Evolutionary conservation across 1,140 invertebrate species (phyloP), one percentile per base, ranked within the genome.

Genomic region (Propsilocerus akamusi): DNA sequence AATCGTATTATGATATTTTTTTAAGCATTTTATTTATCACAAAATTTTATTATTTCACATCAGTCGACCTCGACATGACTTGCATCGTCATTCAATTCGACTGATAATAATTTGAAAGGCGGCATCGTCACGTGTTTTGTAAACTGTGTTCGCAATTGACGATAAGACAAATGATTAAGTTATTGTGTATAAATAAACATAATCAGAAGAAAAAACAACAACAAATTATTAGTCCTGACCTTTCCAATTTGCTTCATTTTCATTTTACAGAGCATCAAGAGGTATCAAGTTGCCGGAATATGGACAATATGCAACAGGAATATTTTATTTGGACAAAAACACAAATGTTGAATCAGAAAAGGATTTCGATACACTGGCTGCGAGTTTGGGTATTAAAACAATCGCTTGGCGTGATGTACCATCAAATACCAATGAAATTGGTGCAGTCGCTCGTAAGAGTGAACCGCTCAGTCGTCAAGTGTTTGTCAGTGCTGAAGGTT

Each of bases 391-490:
- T 25, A 69, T 98, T 37, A 73, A 79, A 62, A 77, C 96, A 14
- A 61, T 97, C 32, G 84, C 82, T 59, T 97, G 94, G 93, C 78
- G 94, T 53, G 85, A 83, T 22, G 86, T 97, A 25, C 90, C 91
- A 25, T 86, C 84, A 6, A 81, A 94, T 66, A 83, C 80, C 60
- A 68, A 77, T 24, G 75, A 75, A 46, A 88, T 98, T 59, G 95
- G 95, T 63, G 61, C 78, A 54, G 90, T 97, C 56, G 95, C 95
- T 26, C 76, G 78, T 59, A 86, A 87, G 65, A 86, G 83, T 56
- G 96, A 99, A 70, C 96, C 96, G 10, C 80, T 88, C 58, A 95
- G 97, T 73, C 76, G 90, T 57, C 95, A 99, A 74, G 89, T 94
- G 47, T 94, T 94, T 64, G 77, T 95, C 46, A 78, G 76, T 5